Evolutionary conservation across 1,140 invertebrate species (phyloP), one percentile per base, ranked within the genome.

Genomic region (Drosophila nasuta): DNA sequence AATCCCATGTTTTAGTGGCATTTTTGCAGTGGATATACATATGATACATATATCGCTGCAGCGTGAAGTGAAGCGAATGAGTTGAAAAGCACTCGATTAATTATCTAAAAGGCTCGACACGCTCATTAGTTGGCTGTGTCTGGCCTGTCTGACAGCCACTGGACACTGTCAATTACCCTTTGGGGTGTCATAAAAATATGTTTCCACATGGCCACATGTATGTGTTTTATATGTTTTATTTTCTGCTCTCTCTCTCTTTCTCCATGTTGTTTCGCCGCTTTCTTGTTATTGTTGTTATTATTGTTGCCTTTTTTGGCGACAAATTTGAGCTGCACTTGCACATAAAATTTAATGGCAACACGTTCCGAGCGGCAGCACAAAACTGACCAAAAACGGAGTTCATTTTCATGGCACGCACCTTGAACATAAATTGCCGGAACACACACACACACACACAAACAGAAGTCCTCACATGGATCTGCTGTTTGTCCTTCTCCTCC

Each of bases 281-380:
- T 6, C 0, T 41, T 48, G 45, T 5, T 33, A 1, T 35, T 13
- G n/a, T 43, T 38, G 10, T 11, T 10, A 10, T 38, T 38, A 10
- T 38, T 38, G 35, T 38, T 38, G 35, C 20, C 20, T n/a, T 56
- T 63, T 52, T 56, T 51, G 45, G n/a, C 69, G 63, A 73, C 75
- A 73, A 73, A 73, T 77, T 77, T 73, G 70, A 67, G 51, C 58
- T 65, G 69, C 69, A 72, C 49, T 65, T 72, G 63, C 57, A 66
- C 62, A 77, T 77, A 77, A 77, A 77, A 73, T 77, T 66, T 66
- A 77, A 77, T 77, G 75, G 69, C 75, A 73, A 73, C 75, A 77
- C 62, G 63, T 77, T 77, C 68, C 62, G 60, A 63, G 68, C 51
- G 13, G 48, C 56, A 52, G 71, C 66, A 68, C 69, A 75, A n/a